phyloP scores from a whole-genome alignment of 2,797 vertebrate genomes.

The Chrysocyon brachyurus region DNA sequence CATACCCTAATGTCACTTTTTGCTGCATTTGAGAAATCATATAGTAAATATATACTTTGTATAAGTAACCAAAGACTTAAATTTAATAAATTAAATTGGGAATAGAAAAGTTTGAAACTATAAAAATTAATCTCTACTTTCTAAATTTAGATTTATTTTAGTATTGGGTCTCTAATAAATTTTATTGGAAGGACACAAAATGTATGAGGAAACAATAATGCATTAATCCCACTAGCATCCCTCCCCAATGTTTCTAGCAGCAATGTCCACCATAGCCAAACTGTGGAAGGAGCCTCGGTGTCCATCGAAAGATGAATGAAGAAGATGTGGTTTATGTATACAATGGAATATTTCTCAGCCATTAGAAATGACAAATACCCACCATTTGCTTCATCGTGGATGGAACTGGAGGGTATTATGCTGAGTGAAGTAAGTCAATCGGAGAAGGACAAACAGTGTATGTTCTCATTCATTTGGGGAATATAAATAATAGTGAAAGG shows the following conservation, averaged over 20 bases:
- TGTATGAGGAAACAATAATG: background rate
- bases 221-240: constrained; percentile 26
- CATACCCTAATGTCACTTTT: background rate
- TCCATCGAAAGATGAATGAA: too few species aligned
- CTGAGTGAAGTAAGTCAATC: too few species aligned
- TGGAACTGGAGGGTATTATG: too few species aligned
- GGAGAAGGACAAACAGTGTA: too few species aligned
- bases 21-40: constrained; percentile 9
- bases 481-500: too few species aligned
- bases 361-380: too few species aligned
- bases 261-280: too few species aligned
- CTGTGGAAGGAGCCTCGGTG: too few species aligned
- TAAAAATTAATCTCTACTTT: constrained; percentile 40
- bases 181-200: constrained; percentile 59
- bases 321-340: too few species aligned
- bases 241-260: background rate
- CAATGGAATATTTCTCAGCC: too few species aligned
- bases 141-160: constrained; percentile 15
- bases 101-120: background rate
- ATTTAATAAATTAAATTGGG: background rate
- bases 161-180: background rate
- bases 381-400: too few species aligned
- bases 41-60: background rate
- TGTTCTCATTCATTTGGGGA: too few species aligned
- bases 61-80: background rate